A percentile compares a stretch with the other conserved stretches of the same genome.
phyloP scores from a whole-genome alignment of 2,797 vertebrate species.

The Nothura maculosa region DNA sequence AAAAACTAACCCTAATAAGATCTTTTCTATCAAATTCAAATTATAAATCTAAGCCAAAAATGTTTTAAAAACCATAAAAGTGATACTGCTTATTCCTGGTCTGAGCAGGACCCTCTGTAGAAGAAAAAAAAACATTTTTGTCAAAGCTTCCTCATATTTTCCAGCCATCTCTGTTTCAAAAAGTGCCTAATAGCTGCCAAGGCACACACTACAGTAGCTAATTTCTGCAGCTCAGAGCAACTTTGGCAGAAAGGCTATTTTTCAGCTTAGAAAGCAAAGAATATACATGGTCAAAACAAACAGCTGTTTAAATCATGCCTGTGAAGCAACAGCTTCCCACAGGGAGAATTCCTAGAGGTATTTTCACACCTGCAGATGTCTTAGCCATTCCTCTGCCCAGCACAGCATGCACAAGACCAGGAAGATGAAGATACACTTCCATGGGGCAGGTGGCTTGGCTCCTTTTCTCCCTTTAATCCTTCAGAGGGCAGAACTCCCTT shows the following conservation, averaged over 20 bases:
- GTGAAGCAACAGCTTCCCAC: slow-evolving; percentile 12
- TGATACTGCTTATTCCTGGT: background rate
- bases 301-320: slow-evolving; percentile 62
- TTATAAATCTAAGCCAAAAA: background rate
- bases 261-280: slow-evolving; percentile 51
- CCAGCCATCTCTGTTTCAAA: background rate
- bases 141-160: background rate
- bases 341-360: slow-evolving; percentile 28
- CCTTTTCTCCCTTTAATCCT: background rate
- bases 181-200: slow-evolving; percentile 26
- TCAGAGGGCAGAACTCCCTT: background rate
- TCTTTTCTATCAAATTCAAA: background rate
- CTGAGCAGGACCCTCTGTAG: background rate
- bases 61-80: background rate
- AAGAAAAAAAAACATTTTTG: background rate
- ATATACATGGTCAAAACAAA: slow-evolving; percentile 47
- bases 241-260: slow-evolving; percentile 35
- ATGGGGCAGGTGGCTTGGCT: background rate
- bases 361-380: slow-evolving; percentile 39
- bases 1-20: background rate
- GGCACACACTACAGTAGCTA: background rate
- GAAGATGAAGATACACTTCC: slow-evolving; percentile 28
- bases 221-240: slow-evolving; percentile 42
- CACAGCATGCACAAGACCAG: background rate
- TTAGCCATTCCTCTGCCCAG: slow-evolving; percentile 28